These are phyloP conservation scores for Tamias sibiricus DNA, from an alignment of 2,113 vertebrate genomes.

Conservation along the genomic window DNA sequence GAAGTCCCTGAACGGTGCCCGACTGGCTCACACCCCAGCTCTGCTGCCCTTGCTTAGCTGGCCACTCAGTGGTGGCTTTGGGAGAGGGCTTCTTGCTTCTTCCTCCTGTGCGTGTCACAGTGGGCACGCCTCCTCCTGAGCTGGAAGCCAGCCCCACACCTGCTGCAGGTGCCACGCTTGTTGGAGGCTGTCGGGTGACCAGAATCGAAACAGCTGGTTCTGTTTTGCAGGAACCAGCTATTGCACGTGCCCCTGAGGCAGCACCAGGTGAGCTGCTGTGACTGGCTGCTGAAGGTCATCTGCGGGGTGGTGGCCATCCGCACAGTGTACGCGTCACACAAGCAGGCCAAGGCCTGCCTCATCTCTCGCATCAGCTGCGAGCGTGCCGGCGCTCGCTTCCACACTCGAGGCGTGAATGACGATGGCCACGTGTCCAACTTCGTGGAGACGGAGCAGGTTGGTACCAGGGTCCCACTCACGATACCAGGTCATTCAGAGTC, in stretches of 20 bases:
- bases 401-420: constrained; percentile 86
- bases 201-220: rapidly evolving
- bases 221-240: constrained; percentile 87
- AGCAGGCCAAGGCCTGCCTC: constrained; percentile 90
- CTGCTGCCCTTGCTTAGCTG: rapidly evolving
- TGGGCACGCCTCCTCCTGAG: rapidly evolving
- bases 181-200: not conserved
- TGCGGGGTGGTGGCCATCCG: constrained; percentile 88
- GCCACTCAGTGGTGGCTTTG: rapidly evolving
- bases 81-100: not conserved
- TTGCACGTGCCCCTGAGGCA: constrained; percentile 87
- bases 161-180: rapidly evolving
- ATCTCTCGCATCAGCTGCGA: constrained; percentile 90
- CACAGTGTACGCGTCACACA: constrained; percentile 89
- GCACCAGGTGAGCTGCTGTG: constrained; percentile 88
- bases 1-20: rapidly evolving
- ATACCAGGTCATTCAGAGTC: not conserved
- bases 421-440: constrained; percentile 90
- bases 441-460: constrained; percentile 90
- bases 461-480: not conserved
- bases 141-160: rapidly evolving
- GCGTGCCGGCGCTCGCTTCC: constrained; percentile 85
- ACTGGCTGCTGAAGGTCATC: constrained; percentile 89
- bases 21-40: rapidly evolving
- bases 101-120: rapidly evolving